Evolutionary conservation across 2,888 invertebrate species (phyloP).

Genomic region (Tenthredo distinguenda): DNA sequence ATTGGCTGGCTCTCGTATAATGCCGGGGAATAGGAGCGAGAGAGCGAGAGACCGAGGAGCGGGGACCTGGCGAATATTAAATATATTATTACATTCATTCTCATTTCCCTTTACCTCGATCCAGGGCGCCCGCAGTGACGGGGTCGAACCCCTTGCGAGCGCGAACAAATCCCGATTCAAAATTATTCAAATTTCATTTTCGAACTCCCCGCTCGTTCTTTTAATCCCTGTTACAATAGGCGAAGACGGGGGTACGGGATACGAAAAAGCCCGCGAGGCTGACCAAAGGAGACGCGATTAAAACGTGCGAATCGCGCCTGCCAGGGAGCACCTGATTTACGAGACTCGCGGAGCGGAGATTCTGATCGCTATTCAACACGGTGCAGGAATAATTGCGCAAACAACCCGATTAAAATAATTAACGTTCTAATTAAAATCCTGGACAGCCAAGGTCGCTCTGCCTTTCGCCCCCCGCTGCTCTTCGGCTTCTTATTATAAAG

Average conservation of each 20-base stretch:
- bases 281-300: slow-evolving; percentile 12
- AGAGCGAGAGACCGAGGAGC: slow-evolving; percentile 60
- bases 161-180: slow-evolving; percentile 55
- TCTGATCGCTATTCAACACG: slow-evolving; percentile 51
- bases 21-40: slow-evolving; percentile 42
- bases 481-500: slow-evolving; percentile 34
- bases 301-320: slow-evolving; percentile 13
- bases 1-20: slow-evolving; percentile 40
- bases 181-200: neutral
- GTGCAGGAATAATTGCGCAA: slow-evolving; percentile 46
- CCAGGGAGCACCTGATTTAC: slow-evolving; percentile 39
- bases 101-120: slow-evolving; percentile 73
- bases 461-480: slow-evolving; percentile 56
- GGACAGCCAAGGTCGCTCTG: slow-evolving; percentile 52
- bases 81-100: slow-evolving; percentile 78
- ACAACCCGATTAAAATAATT: slow-evolving; percentile 51
- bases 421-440: slow-evolving; percentile 50
- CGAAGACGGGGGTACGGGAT: neutral
- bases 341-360: slow-evolving; percentile 39
- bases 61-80: slow-evolving; percentile 75
- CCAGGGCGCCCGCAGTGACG: slow-evolving; percentile 61
- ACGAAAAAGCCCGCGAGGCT: neutral
- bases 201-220: neutral
- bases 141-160: slow-evolving; percentile 60
- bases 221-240: neutral